These are phyloP conservation scores for Archaeoteleia sp. DNA, from an alignment of 2,888 invertebrate genomes.

Conservation along the genomic window DNA sequence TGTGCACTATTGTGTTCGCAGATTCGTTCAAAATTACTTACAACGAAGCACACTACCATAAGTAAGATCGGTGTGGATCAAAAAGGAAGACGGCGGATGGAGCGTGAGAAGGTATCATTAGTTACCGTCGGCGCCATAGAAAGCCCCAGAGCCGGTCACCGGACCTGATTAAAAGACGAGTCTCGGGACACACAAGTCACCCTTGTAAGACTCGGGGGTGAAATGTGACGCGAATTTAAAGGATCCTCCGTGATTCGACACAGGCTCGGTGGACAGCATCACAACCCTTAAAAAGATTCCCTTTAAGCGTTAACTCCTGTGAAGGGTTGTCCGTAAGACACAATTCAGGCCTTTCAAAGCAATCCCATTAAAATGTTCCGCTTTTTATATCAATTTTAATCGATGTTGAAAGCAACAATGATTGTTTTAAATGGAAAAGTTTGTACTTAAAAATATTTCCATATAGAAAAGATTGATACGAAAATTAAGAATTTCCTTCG, in stretches of 20 bases:
- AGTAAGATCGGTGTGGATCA: slow-evolving; percentile 19
- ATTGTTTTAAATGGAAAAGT: too few species aligned
- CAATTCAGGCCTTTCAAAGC: slow-evolving; percentile 51
- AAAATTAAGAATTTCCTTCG: slow-evolving; percentile 19
- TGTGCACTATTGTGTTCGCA: slow-evolving; percentile 10
- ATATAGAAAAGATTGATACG: slow-evolving; percentile 5
- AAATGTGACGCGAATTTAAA: slow-evolving; percentile 74
- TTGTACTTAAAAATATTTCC: not conserved
- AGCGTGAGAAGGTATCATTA: slow-evolving; percentile 65
- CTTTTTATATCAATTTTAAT: slow-evolving; percentile 43
- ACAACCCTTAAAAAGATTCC: slow-evolving; percentile 68
- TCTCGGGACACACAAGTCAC: slow-evolving; percentile 56
- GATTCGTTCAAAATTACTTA: slow-evolving; percentile 8
- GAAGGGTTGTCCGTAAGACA: slow-evolving; percentile 62
- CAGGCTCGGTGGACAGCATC: slow-evolving; percentile 62
- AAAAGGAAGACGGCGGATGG: slow-evolving; percentile 46
- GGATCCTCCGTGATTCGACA: slow-evolving; percentile 69
- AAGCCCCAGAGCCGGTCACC: slow-evolving; percentile 63
- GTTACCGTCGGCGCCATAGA: slow-evolving; percentile 66
- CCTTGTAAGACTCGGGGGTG: slow-evolving; percentile 65
- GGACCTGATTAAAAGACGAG: slow-evolving; percentile 72
- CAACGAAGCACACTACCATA: slow-evolving; percentile 20
- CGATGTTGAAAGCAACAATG: too few species aligned
- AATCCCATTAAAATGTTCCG: slow-evolving; percentile 52
- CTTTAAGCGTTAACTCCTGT: slow-evolving; percentile 63